Base-by-base conservation (phyloP, 2,113 vertebrate species). In the Aegypius monachus region DNA sequence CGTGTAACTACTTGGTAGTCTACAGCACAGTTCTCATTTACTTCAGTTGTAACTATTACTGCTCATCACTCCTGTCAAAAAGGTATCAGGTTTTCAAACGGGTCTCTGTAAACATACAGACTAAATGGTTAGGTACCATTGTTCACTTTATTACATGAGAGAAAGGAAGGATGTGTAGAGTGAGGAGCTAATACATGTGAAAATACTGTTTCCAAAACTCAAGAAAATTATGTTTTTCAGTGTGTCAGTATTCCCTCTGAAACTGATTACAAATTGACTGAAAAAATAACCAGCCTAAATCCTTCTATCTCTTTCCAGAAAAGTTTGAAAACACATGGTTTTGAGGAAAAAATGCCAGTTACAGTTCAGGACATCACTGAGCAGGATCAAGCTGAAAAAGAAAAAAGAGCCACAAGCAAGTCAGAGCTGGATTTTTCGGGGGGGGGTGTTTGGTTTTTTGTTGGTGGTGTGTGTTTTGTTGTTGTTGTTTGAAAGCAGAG, bases 391-490 rank as follows among this genome's bases (percentile, higher is more conserved):
- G 10, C 15, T 62, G 40, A 40, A 71, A 74, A 82, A 48, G 1
- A 22, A 45, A 42, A 36, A 47, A 81, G 4, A 43, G 19, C 8
- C n/a, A 42, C 6, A 80, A 55, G 5, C 18, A 45, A 86, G 61
- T 34, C 5, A 65, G 59, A 65, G 4, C 8, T 50, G 25, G 8
- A 36, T 71, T 88, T 88, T 80, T 74, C 17, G 6, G 6, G 21
- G 21, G 6, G 5, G 48, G 2, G 7, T 9, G 1, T 1, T 12
- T 36, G n/a, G 13, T 18, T 65, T 36, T 0, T 29, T 80, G 13
- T 13, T 38, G 26, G 3, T 0, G 10, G 4, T 6, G 7, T 21
- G 26, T 53, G 8, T 0, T 22, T 50, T 50, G 23, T 34, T 38
- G 3, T 20, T 48, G 22, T 36, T 81, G 8, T 47, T 65, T 63